Conservation (phyloP, 1,140 invertebrate genomes). For the Drosophila biarmipes region DNA sequence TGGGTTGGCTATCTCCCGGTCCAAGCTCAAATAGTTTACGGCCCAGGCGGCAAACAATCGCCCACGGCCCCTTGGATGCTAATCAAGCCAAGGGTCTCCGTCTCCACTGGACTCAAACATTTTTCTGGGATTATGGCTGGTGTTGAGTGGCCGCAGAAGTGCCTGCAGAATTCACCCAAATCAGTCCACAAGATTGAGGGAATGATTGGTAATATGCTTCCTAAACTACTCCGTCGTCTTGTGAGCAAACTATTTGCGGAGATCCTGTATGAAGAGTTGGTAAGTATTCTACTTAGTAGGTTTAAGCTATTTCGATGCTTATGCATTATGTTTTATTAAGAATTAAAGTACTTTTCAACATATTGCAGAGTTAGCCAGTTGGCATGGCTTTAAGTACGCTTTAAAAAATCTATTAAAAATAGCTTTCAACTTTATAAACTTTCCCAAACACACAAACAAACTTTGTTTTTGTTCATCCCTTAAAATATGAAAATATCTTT, state of each 20-base stretch:
- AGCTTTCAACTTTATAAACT: slow-evolving; percentile 17
- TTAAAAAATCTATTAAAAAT: slow-evolving; percentile 29
- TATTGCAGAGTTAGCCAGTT: not conserved
- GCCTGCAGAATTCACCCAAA: slow-evolving; percentile 17
- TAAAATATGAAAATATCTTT: slow-evolving; percentile 17
- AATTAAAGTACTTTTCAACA: not conserved
- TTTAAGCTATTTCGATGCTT: not conserved
- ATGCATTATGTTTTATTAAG: no score
- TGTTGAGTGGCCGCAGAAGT: slow-evolving; percentile 18
- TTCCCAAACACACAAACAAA: slow-evolving; percentile 6
- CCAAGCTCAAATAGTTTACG: slow-evolving; percentile 50
- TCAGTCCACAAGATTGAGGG: slow-evolving; percentile 18
- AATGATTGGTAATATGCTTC: slow-evolving; percentile 14
- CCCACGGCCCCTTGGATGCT: slow-evolving; percentile 39
- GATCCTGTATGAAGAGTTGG: not conserved
- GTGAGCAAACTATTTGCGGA: not conserved
- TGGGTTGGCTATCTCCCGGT: slow-evolving; percentile 25
- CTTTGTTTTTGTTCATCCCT: slow-evolving; percentile 13
- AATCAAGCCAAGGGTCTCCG: slow-evolving; percentile 36
- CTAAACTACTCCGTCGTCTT: slow-evolving; percentile 9
- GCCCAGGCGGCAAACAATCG: slow-evolving; percentile 26
- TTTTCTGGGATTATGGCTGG: slow-evolving; percentile 17
- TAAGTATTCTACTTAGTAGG: not conserved
- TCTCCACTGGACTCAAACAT: slow-evolving; percentile 32
- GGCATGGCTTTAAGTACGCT: not conserved